Evolutionary conservation across 2,888 invertebrate species (phyloP), one percentile per base, ranked within the genome.

Genomic region (Chloromyia formosa): DNA sequence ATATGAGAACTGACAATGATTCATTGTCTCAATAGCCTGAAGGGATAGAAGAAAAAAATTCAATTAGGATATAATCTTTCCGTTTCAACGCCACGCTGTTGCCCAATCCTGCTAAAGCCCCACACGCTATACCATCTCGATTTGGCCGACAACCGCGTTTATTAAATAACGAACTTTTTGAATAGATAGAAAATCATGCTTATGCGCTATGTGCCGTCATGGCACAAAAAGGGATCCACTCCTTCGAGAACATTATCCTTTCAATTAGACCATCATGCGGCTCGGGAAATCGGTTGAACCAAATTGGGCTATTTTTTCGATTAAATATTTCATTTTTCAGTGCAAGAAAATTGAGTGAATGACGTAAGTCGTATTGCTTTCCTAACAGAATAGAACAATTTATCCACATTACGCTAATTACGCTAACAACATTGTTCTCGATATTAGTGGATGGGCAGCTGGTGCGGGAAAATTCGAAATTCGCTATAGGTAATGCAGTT

Each of bases 1-100:
- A 49, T 49, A 49, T 49, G 49, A 49, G 49, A 49, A n/a, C 49
- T 1, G 49, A 49, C 49, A 49, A 49, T 49, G 49, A 49, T 49
- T 49, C 49, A 49, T 49, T 49, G 49, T 49, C 49, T n/a, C 27
- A 35, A 35, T 35, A 2, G 27, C 27, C 7, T 35, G 27, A 35
- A 35, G 27, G 49, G 16, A 49, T 49, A 49, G 49, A 3, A 49
- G 16, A 49, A 49, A 49, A 49, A 49, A 49, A 49, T 49, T 49
- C 49, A 49, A 49, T 49, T 49, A 49, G 49, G 16, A 49, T n/a
- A 49, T 49, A 49, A 49, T 49, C 49, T 49, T 49, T 10, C 16
- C 49, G 16, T 49, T 49, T 49, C 27, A 49, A 49, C 49, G 12
- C 16, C 1, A 49, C 16, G 5, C 49, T 49, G 49, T 49, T 35